Evolutionary conservation across 2,888 invertebrate genomes (phyloP).

Genomic region (Harpagoxenus sublaevis): DNA sequence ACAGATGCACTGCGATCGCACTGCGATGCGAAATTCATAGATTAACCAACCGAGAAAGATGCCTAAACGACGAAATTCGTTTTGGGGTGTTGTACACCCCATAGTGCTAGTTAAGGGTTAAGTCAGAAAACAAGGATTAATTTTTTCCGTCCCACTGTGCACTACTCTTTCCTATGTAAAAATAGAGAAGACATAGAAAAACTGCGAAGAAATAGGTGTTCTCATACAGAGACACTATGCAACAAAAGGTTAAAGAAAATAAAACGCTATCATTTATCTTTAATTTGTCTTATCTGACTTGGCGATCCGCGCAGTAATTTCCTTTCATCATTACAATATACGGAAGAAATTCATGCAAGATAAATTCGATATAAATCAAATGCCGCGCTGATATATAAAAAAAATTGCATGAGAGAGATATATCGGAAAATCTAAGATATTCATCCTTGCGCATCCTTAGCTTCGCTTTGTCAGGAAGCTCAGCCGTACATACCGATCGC

Average conservation of each 20-base stretch:
- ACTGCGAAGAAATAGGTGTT: no score
- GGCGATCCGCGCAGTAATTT: background rate
- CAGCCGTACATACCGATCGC: constrained; percentile 76
- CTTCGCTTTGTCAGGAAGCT: constrained; percentile 12
- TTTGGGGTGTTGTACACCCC: no score
- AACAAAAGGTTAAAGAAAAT: background rate
- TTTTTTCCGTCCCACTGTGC: no score
- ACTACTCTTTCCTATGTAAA: no score
- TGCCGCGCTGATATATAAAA: background rate
- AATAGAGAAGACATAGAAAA: no score
- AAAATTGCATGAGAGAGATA: background rate
- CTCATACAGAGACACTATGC: no score
- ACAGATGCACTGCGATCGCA: no score
- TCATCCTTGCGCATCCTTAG: background rate
- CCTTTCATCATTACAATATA: background rate
- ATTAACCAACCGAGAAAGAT: no score
- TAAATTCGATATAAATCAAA: constrained; percentile 15
- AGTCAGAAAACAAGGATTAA: no score
- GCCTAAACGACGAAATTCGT: no score
- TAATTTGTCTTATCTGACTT: background rate
- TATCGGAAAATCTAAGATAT: background rate
- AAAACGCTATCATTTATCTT: background rate
- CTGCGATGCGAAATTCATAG: no score
- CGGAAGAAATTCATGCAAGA: background rate
- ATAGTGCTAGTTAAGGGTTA: no score